These are phyloP conservation scores for Drosophila ercepeae DNA, from an alignment of 1,140 invertebrate species.

Conservation along the genomic window DNA sequence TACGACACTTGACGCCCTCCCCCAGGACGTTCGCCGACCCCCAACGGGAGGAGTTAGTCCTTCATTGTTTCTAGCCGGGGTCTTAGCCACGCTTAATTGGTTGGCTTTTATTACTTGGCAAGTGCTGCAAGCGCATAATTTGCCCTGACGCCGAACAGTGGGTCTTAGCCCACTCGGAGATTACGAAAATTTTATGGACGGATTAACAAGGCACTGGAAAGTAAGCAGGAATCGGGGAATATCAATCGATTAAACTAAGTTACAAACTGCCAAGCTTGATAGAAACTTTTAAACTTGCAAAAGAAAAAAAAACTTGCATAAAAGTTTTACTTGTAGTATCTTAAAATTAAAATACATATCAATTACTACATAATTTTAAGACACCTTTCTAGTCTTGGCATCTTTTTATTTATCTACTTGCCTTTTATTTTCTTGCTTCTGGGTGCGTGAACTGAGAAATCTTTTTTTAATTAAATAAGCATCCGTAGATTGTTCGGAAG, in stretches of 20 bases:
- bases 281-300: neutral
- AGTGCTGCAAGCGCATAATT: constrained; percentile 70
- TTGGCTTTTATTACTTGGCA: constrained; percentile 78
- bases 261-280: neutral
- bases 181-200: constrained; percentile 43
- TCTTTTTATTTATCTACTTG: neutral
- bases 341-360: neutral
- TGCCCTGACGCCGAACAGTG: constrained; percentile 50
- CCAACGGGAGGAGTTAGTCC: constrained; percentile 21
- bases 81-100: constrained; percentile 79
- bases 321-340: too few relatives aligned
- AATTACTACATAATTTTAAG: neutral
- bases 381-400: constrained; percentile 1
- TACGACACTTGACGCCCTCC: constrained; percentile 71
- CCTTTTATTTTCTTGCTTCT: neutral
- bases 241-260: constrained; percentile 28
- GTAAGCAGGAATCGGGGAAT: neutral
- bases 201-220: constrained; percentile 21
- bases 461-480: constrained; percentile 82
- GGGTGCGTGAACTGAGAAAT: constrained; percentile 48
- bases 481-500: constrained; percentile 41
- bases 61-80: constrained; percentile 65
- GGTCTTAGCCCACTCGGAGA: constrained; percentile 16
- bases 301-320: neutral
- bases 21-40: constrained; percentile 16